phyloP scores from a whole-genome alignment of 2,113 vertebrate species.

The Zosterops borbonicus region DNA sequence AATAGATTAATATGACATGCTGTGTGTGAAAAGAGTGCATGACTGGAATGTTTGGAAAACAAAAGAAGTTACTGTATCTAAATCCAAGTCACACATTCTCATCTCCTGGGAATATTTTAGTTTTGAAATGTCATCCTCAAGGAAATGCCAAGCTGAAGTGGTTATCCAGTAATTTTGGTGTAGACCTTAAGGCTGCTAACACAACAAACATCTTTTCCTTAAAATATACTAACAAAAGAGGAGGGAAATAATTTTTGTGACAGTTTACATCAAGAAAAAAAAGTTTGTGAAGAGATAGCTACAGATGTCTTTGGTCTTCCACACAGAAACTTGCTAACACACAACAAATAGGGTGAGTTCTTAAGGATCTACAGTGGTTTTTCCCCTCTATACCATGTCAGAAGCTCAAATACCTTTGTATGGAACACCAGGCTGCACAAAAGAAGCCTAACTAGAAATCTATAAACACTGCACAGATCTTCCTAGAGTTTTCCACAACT shows the following conservation, averaged over 20 bases:
- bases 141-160: not conserved
- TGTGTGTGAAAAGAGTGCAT: not conserved
- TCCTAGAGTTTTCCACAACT: not conserved
- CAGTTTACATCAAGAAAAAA: not conserved
- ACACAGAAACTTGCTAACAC: not conserved
- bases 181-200: not conserved
- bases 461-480: not conserved
- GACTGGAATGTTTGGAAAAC: not conserved
- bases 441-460: not conserved
- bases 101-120: not conserved
- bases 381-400: not conserved
- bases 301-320: not conserved
- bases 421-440: not conserved
- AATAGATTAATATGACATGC: not conserved
- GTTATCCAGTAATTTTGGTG: not conserved
- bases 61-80: not conserved
- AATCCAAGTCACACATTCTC: conserved; percentile 21
- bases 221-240: not conserved
- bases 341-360: not conserved
- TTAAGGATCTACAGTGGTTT: not conserved
- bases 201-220: not conserved
- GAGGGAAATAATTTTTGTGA: not conserved
- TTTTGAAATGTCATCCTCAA: not conserved
- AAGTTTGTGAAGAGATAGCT: not conserved
- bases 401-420: not conserved